Evolutionary conservation across 2,113 vertebrate species (phyloP).

Genomic region (Limnothrissa miodon): DNA sequence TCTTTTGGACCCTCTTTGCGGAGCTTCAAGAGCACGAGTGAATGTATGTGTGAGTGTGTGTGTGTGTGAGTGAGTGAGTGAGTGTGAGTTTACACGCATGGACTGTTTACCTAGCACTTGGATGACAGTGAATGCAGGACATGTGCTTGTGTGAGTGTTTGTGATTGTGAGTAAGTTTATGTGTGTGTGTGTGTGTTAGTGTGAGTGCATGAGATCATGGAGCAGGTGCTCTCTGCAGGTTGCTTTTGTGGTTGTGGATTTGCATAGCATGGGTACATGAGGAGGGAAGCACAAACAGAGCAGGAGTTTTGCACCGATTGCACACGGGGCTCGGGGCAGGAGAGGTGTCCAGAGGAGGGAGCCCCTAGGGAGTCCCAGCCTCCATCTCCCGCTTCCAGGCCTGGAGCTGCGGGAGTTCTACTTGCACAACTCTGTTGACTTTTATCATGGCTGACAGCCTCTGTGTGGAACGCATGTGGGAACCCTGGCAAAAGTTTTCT

Average conservation of each 20-base stretch:
- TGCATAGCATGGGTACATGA: constrained; percentile 60
- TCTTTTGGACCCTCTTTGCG: constrained; percentile 32
- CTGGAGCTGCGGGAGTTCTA: constrained; percentile 40
- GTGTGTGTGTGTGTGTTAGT: constrained; percentile 36
- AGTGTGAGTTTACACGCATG: too few relatives aligned
- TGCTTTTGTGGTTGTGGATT: constrained; percentile 40
- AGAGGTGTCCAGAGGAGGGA: constrained; percentile 52
- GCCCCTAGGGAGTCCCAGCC: constrained; percentile 44
- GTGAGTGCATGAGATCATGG: constrained; percentile 30
- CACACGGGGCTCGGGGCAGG: constrained; percentile 47
- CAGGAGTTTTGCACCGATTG: constrained; percentile 53
- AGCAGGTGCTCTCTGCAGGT: constrained; percentile 46
- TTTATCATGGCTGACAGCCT: constrained; percentile 63
- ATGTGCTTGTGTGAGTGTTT: constrained; percentile 34
- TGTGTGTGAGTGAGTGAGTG: constrained; percentile 29
- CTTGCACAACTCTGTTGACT: constrained; percentile 43
- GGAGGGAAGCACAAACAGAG: constrained; percentile 52
- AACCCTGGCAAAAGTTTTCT: constrained; percentile 55
- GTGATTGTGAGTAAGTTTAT: constrained; percentile 33
- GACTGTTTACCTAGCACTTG: not conserved
- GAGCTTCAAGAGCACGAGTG: constrained; percentile 17
- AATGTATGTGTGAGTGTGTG: constrained; percentile 28
- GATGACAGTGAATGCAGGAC: constrained; percentile 13
- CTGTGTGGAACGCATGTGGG: constrained; percentile 58
- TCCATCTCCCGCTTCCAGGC: constrained; percentile 44